A percentile compares a stretch with the other conserved stretches of the same genome.
phyloP scores from a whole-genome alignment of 2,888 invertebrate species.

The Macropis europaea region DNA sequence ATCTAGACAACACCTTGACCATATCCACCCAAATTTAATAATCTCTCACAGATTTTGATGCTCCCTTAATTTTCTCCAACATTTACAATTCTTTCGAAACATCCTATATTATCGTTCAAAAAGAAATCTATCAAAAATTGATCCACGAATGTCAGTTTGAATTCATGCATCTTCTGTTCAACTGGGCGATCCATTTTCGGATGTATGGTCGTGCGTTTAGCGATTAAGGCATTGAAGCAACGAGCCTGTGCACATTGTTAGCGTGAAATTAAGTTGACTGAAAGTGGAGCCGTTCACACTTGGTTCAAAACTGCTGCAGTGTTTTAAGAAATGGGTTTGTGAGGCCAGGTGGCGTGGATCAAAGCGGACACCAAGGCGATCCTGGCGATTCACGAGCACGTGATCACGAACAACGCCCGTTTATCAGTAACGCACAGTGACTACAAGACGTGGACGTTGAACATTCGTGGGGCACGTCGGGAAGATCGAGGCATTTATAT shows the following conservation, averaged over 20 bases:
- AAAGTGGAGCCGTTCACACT: background rate
- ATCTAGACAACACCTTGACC: too few relatives aligned
- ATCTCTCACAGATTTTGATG: too few relatives aligned
- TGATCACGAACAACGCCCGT: conserved; percentile 95
- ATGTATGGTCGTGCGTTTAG: background rate
- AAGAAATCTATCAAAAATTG: too few relatives aligned
- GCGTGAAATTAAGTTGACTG: background rate
- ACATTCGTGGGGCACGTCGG: conserved; percentile 90
- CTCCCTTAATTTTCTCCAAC: too few relatives aligned
- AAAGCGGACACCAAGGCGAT: conserved; percentile 96
- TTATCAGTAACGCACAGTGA: conserved; percentile 95
- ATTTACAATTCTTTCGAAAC: too few relatives aligned
- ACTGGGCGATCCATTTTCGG: too few relatives aligned
- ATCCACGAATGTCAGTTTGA: too few relatives aligned
- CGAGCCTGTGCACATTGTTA: conserved; percentile 26
- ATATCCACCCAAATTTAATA: too few relatives aligned
- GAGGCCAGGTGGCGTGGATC: conserved; percentile 93
- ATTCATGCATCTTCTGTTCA: too few relatives aligned
- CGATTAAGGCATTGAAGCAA: conserved; percentile 2
- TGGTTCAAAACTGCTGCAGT: background rate
- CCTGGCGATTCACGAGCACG: conserved; percentile 95
- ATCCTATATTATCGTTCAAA: too few relatives aligned
- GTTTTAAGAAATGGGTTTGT: conserved; percentile 67
- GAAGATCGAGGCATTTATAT: conserved; percentile 95
- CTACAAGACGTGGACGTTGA: conserved; percentile 95